These are phyloP conservation scores for Drosophila eugracilis DNA, from an alignment of 1,140 invertebrate genomes.

Conservation along the genomic window DNA sequence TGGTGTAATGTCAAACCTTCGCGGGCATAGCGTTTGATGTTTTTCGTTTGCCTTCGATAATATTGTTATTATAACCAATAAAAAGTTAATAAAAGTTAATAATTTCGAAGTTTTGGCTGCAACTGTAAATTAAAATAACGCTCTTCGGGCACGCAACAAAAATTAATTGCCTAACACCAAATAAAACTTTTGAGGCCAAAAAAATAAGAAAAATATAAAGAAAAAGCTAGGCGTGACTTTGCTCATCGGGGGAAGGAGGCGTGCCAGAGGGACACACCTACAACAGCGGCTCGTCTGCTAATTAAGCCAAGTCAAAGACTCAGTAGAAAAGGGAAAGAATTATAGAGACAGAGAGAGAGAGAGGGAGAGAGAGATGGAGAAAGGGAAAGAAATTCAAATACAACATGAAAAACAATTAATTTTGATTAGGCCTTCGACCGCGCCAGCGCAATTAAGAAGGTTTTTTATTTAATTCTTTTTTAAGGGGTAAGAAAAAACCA, in stretches of 20 bases:
- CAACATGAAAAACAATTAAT: slow-evolving; percentile 83
- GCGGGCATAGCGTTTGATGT: slow-evolving; percentile 42
- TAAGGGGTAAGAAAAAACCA: slow-evolving; percentile 15
- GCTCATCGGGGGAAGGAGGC: slow-evolving; percentile 15
- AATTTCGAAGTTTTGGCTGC: slow-evolving; percentile 39
- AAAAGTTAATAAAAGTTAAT: slow-evolving; percentile 50
- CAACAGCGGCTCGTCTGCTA: slow-evolving; percentile 69
- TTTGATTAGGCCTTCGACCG: slow-evolving; percentile 73
- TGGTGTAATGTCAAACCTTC: not conserved
- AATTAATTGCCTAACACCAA: slow-evolving; percentile 85
- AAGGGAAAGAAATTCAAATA: slow-evolving; percentile 80
- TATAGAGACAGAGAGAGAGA: slow-evolving; percentile 44
- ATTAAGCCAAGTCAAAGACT: slow-evolving; percentile 55
- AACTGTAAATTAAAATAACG: slow-evolving; percentile 83
- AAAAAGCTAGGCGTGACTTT: slow-evolving; percentile 59
- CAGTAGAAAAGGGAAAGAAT: slow-evolving; percentile 25
- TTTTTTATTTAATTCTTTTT: slow-evolving; percentile 7
- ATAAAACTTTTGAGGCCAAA: slow-evolving; percentile 68
- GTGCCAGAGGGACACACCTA: slow-evolving; percentile 60
- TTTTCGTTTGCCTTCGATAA: slow-evolving; percentile 49
- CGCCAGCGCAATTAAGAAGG: slow-evolving; percentile 69
- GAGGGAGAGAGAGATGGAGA: slow-evolving; percentile 47
- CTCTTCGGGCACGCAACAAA: slow-evolving; percentile 80
- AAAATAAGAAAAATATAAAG: slow-evolving; percentile 1
- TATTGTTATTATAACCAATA: slow-evolving; percentile 62